Conservation (phyloP, 2,113 vertebrate genomes). For the Nestor notabilis region DNA sequence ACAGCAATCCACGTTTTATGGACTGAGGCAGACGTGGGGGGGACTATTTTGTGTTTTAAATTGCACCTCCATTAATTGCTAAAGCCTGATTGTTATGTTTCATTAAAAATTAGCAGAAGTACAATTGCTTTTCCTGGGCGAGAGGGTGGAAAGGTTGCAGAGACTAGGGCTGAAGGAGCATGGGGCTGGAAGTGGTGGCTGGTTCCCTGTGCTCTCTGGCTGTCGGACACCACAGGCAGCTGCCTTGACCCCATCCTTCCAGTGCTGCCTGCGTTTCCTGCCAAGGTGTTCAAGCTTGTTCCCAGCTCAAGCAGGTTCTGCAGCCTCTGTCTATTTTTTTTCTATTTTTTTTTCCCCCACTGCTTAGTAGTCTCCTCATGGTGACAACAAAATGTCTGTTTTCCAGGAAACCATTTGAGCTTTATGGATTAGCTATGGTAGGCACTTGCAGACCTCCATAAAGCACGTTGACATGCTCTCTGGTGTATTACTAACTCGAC, state of each 20-base stretch:
- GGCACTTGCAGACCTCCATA: constrained; percentile 40
- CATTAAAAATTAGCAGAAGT: background rate
- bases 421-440: constrained; percentile 45
- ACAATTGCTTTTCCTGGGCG: background rate
- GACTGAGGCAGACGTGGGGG: accelerated
- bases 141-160: background rate
- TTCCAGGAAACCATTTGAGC: constrained; percentile 50
- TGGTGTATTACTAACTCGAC: constrained; percentile 22
- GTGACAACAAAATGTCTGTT: constrained; percentile 41
- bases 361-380: constrained; percentile 50
- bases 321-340: background rate
- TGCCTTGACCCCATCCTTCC: background rate
- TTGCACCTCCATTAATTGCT: background rate
- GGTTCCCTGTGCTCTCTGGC: accelerated
- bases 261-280: background rate
- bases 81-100: background rate
- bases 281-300: background rate
- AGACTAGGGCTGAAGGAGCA: accelerated
- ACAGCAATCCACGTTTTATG: background rate
- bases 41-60: background rate
- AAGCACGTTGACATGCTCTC: constrained; percentile 13
- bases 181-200: accelerated
- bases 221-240: background rate
- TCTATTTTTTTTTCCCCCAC: background rate
- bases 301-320: background rate